A percentile compares a stretch with the other conserved stretches of the same genome.
Evolutionary conservation across 2,888 invertebrate genomes (phyloP).

Genomic region (Palloptera scutellata): DNA sequence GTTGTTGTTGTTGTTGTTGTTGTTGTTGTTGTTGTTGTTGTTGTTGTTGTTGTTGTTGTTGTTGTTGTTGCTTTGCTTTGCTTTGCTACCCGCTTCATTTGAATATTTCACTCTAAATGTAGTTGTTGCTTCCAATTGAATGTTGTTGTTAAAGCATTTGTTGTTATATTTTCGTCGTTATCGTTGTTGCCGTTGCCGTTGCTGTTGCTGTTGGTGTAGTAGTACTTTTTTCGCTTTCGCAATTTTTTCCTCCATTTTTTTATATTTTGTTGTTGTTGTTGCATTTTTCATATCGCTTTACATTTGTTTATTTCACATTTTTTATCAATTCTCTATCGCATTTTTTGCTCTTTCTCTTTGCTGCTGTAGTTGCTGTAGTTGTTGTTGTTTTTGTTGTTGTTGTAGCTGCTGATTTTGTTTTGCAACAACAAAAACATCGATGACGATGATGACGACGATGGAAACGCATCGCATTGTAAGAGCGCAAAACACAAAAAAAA

Average conservation of each 20-base stretch:
- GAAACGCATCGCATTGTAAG: neutral
- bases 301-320: neutral
- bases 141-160: slow-evolving; percentile 3
- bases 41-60: no score
- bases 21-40: no score
- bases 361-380: neutral
- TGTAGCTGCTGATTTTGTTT: no score
- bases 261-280: no score
- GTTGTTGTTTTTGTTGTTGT: neutral
- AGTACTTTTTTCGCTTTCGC: slow-evolving; percentile 1
- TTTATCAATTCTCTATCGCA: neutral
- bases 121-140: slow-evolving; percentile 24
- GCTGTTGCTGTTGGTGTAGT: neutral
- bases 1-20: no score
- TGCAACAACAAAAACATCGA: no score
- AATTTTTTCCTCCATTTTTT: no score
- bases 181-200: neutral
- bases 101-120: slow-evolving; percentile 21
- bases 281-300: neutral
- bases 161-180: neutral
- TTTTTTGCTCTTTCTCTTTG: neutral
- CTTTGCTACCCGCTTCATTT: slow-evolving; percentile 16
- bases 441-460: neutral
- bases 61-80: no score
- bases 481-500: no score